Base-by-base conservation (phyloP, 2,797 vertebrate species). In the Mastacembelus armatus region DNA sequence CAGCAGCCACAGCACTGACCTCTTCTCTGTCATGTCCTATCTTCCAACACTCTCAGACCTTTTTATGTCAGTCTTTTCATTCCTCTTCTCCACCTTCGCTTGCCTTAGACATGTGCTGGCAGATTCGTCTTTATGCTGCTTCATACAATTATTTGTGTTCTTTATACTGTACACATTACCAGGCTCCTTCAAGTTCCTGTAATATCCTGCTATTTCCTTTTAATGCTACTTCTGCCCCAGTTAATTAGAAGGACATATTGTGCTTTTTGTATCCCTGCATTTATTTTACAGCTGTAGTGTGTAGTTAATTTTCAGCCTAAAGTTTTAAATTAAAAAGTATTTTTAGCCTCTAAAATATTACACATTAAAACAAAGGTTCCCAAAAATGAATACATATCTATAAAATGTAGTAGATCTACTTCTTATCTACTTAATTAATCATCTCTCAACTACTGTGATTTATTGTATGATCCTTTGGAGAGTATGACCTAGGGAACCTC, bases 11-110 rank as follows among this genome's bases (percentile, higher is more conserved):
- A 36, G 33, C 42, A 35, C 8, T 43, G 49, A 48, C 50, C 43
- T 67, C 38, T 74, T 56, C 42, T 71, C 38, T 48, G 33, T 21
- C 54, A 8, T 10, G 10, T 30, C 21, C 10, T 40, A 18, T 35
- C 19, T 24, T 57, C 16, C 4, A 36, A 9, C 32, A 11, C 36
- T 19, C 35, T 39, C 21, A 16, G 16, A 7, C 5, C 9, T 10
- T 27, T n/a, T n/a, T n/a, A n/a, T n/a, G n/a, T n/a, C n/a, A n/a
- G n/a, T n/a, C n/a, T n/a, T n/a, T n/a, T n/a, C n/a, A n/a, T n/a
- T n/a, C n/a, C 39, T 19, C 39, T 26, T 38, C 8, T n/a, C 27
- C 32, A 16, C 29, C 9, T 39, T 60, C 22, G 51, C 29, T 10
- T 19, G 2, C 35, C 4, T 7, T 4, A n/a, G n/a, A n/a, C 22